These are phyloP conservation scores for Charadrius vociferus DNA, from an alignment of 2,113 vertebrate genomes.

Conservation along the genomic window DNA sequence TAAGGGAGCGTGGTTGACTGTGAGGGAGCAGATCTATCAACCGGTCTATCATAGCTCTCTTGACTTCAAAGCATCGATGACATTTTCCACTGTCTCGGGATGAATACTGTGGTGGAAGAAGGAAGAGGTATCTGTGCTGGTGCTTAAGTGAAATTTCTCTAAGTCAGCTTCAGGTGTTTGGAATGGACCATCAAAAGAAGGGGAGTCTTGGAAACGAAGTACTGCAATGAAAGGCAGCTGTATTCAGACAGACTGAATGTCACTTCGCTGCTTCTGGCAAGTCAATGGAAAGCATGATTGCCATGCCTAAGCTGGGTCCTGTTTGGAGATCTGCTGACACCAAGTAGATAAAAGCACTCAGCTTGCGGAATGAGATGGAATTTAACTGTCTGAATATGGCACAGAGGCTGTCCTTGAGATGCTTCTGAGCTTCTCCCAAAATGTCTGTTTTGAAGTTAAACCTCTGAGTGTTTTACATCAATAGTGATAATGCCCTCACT, in stretches of 20 bases:
- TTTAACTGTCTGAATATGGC: neutral
- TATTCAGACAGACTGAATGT: neutral
- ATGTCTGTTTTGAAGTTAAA: conserved; percentile 13
- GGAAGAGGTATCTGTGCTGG: neutral
- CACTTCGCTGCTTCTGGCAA: neutral
- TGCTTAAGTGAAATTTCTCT: neutral
- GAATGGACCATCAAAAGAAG: neutral
- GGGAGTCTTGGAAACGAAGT: neutral
- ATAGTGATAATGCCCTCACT: neutral
- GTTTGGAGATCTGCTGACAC: neutral
- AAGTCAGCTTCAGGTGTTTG: neutral
- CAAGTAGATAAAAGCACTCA: neutral
- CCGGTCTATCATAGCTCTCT: neutral
- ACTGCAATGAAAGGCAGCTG: rapidly evolving
- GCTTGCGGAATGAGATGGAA: neutral
- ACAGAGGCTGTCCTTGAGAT: neutral
- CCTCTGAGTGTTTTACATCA: conserved; percentile 4
- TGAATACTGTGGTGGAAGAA: neutral
- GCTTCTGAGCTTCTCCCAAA: neutral
- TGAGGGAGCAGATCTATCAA: neutral
- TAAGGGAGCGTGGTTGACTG: neutral
- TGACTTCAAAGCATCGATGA: neutral
- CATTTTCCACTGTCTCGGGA: neutral
- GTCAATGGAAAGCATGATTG: neutral
- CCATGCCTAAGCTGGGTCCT: neutral